Conservation (phyloP, 2,797 vertebrate species). For the Neosilurus hyrtlii region DNA sequence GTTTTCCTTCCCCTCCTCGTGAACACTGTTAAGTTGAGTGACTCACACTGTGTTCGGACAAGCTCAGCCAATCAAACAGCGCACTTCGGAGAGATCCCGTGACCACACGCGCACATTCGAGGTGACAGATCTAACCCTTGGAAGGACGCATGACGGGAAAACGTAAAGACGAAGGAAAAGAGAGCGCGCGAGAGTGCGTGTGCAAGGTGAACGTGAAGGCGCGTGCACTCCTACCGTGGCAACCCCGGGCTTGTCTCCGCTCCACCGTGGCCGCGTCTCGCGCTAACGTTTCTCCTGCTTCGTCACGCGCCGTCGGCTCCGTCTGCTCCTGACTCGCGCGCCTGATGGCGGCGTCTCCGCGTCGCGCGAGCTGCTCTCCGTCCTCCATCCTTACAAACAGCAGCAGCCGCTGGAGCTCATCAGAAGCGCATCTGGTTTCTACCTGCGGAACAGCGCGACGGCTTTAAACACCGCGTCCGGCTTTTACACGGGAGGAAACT, state of each 20-base stretch:
- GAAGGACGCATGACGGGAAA: neutral
- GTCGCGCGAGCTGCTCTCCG: conserved; percentile 89
- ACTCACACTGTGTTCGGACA: neutral
- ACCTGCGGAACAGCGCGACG: conserved; percentile 37
- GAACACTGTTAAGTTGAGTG: neutral
- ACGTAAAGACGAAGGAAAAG: no score
- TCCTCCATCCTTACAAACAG: conserved; percentile 94
- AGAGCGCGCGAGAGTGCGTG: no score
- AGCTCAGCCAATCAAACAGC: neutral
- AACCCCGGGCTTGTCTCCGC: conserved; percentile 41
- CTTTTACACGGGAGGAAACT: neutral
- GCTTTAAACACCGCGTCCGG: neutral
- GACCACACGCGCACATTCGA: neutral
- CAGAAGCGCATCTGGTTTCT: conserved; percentile 49
- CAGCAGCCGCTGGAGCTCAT: conserved; percentile 77
- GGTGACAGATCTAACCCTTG: neutral
- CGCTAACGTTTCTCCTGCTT: conserved; percentile 35
- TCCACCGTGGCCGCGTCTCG: conserved; percentile 33
- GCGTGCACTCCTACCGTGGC: conserved; percentile 50
- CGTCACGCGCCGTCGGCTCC: conserved; percentile 76
- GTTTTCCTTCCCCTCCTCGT: neutral
- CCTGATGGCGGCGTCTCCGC: conserved; percentile 90
- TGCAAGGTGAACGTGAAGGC: neutral
- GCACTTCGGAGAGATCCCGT: neutral
- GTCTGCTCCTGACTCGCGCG: conserved; percentile 90